Base-by-base conservation (phyloP, 2,888 invertebrate species). In the Hofmannophila pseudospretella region DNA sequence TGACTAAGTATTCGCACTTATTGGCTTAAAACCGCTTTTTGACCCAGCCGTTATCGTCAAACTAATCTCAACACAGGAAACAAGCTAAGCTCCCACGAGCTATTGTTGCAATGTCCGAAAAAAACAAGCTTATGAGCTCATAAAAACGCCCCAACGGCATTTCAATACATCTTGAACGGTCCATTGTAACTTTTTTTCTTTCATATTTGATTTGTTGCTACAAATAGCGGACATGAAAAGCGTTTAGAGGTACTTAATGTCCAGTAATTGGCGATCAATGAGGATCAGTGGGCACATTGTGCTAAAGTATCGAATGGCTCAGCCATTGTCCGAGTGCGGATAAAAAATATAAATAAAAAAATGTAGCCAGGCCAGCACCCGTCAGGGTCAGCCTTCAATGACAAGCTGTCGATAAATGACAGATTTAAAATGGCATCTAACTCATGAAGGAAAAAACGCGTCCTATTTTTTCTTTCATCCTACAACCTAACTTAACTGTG, bases 211-310 rank as follows among this genome's bases (percentile, higher is more conserved):
- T 85, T 85, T 84, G 85, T 85, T 78, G 61, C 77, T 77, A 85
- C 79, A 85, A 86, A 85, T 84, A 82, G 67, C 72, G 70, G 69
- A 70, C 70, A 71, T 82, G 73, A 82, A 84, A 81, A 71, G 81
- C 82, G 73, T 77, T 81, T 73, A 65, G 23, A 82, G 82, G 84
- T 85, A 85, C 86, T 86, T 85, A 84, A 85, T 85, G 86, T 86
- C 86, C 85, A 75, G 86, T 86, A 86, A 86, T 86, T 85, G 86
- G 84, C 82, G 84, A 81, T 86, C 84, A 86, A 85, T 86, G 80
- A 82, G 85, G 85, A 85, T 86, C 86, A 84, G 79, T 86, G 86
- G 86, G 86, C 56, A 80, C 82, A 86, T 86, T 86, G 86, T 86
- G 69, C 62, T 67, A 68, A 67, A 73, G 67, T 71, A 79, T 74